These are phyloP conservation scores for Protophormia terraenovae DNA, from an alignment of 2,888 invertebrate genomes.

Conservation along the genomic window DNA sequence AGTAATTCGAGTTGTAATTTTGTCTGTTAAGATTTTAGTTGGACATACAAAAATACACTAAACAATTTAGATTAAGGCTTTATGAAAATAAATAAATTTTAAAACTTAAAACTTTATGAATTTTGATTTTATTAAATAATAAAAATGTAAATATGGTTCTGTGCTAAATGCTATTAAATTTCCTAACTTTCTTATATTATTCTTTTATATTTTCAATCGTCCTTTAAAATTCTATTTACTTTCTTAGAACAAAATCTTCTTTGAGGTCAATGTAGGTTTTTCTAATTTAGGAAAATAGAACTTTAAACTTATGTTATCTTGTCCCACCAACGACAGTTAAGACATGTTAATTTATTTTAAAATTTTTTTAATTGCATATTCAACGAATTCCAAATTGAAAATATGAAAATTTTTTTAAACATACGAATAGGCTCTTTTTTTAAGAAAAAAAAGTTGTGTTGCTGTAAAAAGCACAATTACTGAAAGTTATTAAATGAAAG, in stretches of 20 bases:
- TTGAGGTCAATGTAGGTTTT: not conserved
- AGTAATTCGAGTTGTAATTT: too few species aligned
- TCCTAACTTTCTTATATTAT: too few species aligned
- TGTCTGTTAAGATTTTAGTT: too few species aligned
- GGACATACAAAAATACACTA: too few species aligned
- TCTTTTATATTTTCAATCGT: too few species aligned
- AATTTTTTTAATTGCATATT: not conserved
- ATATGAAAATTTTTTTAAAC: not conserved
- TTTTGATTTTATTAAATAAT: too few species aligned
- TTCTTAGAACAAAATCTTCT: not conserved
- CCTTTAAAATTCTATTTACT: too few species aligned
- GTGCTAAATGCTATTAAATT: too few species aligned
- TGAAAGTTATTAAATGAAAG: slow-evolving; percentile 66
- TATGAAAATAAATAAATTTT: too few species aligned
- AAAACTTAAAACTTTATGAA: too few species aligned
- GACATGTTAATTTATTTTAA: not conserved
- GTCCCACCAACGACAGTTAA: not conserved
- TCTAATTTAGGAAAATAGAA: not conserved
- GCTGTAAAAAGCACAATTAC: slow-evolving; percentile 66
- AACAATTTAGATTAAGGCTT: too few species aligned
- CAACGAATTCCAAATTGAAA: not conserved
- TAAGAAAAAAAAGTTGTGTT: slow-evolving; percentile 58
- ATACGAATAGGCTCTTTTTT: not conserved
- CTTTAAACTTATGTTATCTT: not conserved
- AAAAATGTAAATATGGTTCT: too few species aligned